A percentile compares a stretch with the other conserved stretches of the same genome.
Conservation (phyloP, 2,888 invertebrate species). For the Drosophila limbata region DNA sequence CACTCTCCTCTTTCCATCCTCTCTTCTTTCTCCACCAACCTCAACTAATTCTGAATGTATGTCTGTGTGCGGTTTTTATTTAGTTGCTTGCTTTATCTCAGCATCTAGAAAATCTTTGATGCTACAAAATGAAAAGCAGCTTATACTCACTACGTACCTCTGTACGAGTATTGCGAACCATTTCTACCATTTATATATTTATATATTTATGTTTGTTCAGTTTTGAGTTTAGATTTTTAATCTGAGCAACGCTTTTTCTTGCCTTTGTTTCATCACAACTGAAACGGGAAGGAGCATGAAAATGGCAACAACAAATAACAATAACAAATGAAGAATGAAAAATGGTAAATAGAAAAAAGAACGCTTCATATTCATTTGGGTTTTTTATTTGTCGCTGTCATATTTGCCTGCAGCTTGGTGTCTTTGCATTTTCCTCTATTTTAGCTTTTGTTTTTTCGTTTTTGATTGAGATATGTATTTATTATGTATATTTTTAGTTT, state of each 20-base stretch:
- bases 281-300: conserved; percentile 11
- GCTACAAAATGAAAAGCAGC: conserved; percentile 71
- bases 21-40: neutral
- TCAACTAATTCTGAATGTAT: conserved; percentile 37
- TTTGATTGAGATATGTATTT: conserved; percentile 80
- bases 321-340: conserved; percentile 35
- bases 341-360: conserved; percentile 46
- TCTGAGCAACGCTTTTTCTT: conserved; percentile 64
- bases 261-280: conserved; percentile 64
- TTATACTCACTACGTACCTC: conserved; percentile 49
- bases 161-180: conserved; percentile 5
- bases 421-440: conserved; percentile 7
- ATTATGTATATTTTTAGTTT: conserved; percentile 58
- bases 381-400: conserved; percentile 62
- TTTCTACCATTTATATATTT: conserved; percentile 8
- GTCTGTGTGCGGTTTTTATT: conserved; percentile 76
- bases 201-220: conserved; percentile 24
- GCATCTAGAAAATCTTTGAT: conserved; percentile 77
- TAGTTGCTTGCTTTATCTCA: conserved; percentile 79
- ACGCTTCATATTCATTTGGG: conserved; percentile 72
- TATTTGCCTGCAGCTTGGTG: conserved; percentile 66
- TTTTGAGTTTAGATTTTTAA: conserved; percentile 65
- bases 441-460: conserved; percentile 31
- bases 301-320: conserved; percentile 23
- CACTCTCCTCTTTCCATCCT: conserved; percentile 47